These are phyloP conservation scores for Cryptoleucopteryx plumbea DNA, from an alignment of 2,113 vertebrate species.

Conservation along the genomic window DNA sequence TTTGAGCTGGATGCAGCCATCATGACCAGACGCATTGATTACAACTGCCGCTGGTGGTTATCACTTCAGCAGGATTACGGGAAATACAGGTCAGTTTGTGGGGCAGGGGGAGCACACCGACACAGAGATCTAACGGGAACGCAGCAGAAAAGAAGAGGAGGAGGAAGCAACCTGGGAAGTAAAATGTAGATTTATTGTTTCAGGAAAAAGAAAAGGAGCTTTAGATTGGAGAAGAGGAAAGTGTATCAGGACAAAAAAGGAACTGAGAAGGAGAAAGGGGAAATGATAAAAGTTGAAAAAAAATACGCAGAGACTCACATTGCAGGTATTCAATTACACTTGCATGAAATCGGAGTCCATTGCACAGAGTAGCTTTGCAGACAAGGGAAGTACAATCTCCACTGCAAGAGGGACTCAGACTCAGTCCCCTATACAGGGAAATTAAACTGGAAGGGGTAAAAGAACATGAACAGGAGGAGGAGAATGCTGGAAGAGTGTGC, in stretches of 20 bases:
- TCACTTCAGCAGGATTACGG: too few relatives aligned
- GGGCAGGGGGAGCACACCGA: too few relatives aligned
- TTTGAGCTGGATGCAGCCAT: too few relatives aligned
- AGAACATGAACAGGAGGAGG: background rate
- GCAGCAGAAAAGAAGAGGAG: background rate
- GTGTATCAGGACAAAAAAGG: background rate
- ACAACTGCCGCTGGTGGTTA: too few relatives aligned
- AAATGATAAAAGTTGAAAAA: background rate
- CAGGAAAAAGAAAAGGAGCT: background rate
- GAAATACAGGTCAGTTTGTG: too few relatives aligned
- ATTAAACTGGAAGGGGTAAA: background rate
- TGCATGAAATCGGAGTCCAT: background rate
- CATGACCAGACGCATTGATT: too few relatives aligned
- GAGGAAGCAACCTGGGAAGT: background rate
- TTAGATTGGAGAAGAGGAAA: background rate
- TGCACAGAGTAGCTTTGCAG: background rate
- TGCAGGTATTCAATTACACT: background rate
- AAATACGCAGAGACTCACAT: background rate
- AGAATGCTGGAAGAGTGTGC: background rate
- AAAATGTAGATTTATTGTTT: background rate
- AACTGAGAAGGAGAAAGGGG: background rate
- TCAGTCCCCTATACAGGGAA: background rate
- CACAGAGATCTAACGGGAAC: background rate
- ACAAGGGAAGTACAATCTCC: background rate
- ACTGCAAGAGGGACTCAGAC: background rate